A percentile compares a stretch with the other conserved stretches of the same genome.
Conservation (phyloP, 2,113 vertebrate species). For the Notarius lentiginosus region DNA sequence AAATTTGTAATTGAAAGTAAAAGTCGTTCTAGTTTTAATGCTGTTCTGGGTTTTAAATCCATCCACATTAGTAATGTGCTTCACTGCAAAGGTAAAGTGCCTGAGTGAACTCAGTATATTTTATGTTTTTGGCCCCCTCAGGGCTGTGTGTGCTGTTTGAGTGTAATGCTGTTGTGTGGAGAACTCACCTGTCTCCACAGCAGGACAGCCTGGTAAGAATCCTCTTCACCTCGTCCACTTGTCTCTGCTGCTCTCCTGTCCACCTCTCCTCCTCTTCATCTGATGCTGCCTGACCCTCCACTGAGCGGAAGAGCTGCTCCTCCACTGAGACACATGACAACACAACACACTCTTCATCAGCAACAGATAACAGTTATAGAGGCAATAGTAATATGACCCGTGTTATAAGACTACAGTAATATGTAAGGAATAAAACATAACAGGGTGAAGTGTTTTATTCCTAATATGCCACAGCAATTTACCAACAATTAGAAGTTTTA, state of each 20-base stretch:
- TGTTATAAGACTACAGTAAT: not conserved
- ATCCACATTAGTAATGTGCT: not conserved
- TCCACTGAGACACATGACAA: slow-evolving; percentile 66
- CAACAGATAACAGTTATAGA: not conserved
- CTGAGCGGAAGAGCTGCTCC: slow-evolving; percentile 85
- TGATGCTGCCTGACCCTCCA: slow-evolving; percentile 91
- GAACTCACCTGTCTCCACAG: slow-evolving; percentile 74
- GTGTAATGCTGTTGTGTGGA: not conserved
- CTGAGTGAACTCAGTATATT: not conserved
- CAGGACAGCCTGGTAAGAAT: slow-evolving; percentile 73
- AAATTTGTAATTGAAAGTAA: not conserved
- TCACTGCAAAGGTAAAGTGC: not conserved
- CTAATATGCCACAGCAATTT: not conserved
- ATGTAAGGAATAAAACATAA: not conserved
- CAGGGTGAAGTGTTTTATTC: not conserved
- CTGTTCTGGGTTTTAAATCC: not conserved
- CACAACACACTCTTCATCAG: slow-evolving; percentile 14
- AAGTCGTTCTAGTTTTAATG: not conserved
- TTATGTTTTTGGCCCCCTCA: not conserved
- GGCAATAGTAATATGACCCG: not conserved
- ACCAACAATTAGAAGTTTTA: not conserved
- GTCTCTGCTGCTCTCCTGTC: slow-evolving; percentile 64
- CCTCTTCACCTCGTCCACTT: slow-evolving; percentile 67
- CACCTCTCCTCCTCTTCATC: slow-evolving; percentile 87
- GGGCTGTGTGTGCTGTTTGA: not conserved